Evolutionary conservation across 2,113 vertebrate genomes (phyloP).

Genomic region (Polypterus bichir): DNA sequence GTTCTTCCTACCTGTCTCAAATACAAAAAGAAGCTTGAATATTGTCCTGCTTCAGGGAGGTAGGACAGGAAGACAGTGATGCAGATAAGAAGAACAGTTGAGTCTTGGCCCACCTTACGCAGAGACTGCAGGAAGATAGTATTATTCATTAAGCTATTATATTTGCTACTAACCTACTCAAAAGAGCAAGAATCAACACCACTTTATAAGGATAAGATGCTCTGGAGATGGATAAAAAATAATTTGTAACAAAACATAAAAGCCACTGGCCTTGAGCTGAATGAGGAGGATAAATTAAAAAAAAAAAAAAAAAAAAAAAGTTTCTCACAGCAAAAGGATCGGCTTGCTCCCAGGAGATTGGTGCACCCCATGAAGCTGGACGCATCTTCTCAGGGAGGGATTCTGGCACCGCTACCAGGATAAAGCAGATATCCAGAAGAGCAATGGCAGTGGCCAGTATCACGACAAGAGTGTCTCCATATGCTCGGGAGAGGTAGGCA

Average conservation of each 20-base stretch:
- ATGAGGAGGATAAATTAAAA: not conserved
- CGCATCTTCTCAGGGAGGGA: constrained; percentile 84
- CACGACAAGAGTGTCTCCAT: constrained; percentile 74
- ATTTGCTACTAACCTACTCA: not conserved
- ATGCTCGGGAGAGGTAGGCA: constrained; percentile 66
- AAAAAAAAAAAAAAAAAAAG: not conserved
- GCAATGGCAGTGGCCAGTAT: constrained; percentile 73
- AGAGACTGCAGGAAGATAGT: constrained; percentile 50
- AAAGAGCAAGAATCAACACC: not conserved
- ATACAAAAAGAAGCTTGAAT: constrained; percentile 88
- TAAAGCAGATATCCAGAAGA: constrained; percentile 78
- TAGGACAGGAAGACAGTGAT: constrained; percentile 87
- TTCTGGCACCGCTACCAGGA: constrained; percentile 76
- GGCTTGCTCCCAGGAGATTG: constrained; percentile 83
- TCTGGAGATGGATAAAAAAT: not conserved
- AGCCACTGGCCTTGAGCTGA: not conserved
- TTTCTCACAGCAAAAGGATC: constrained; percentile 71
- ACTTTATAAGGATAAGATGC: not conserved
- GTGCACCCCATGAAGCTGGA: constrained; percentile 76
- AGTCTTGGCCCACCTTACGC: constrained; percentile 82
- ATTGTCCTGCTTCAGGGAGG: constrained; percentile 81
- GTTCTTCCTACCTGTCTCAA: constrained; percentile 61
- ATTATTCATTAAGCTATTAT: not conserved
- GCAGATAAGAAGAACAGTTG: constrained; percentile 82
- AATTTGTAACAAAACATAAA: too few relatives aligned